phyloP scores from a whole-genome alignment of 2,797 vertebrate species.

The Tarsius wallacei region DNA sequence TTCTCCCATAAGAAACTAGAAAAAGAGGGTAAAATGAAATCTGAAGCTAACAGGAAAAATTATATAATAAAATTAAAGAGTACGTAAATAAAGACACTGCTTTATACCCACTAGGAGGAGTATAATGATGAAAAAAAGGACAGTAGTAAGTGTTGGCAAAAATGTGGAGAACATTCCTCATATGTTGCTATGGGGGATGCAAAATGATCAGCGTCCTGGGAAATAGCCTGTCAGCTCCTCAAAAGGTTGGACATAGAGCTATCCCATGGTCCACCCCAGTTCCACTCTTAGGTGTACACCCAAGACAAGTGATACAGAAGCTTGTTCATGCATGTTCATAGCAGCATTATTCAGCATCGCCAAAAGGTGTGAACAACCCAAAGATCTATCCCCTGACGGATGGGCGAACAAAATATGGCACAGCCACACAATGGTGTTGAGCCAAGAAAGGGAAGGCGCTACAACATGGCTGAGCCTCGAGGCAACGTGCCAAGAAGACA shows the following conservation, averaged over 20 bases:
- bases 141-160: background rate
- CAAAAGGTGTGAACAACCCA: background rate
- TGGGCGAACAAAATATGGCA: background rate
- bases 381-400: background rate
- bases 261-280: background rate
- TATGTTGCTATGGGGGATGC: background rate
- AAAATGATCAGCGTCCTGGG: background rate
- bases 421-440: background rate
- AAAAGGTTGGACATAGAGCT: constrained; percentile 17
- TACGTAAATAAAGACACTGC: background rate
- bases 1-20: constrained; percentile 8
- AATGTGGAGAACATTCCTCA: background rate
- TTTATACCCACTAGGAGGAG: background rate
- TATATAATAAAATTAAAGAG: background rate
- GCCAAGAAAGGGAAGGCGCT: background rate
- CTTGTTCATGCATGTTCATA: background rate
- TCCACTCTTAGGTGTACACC: background rate
- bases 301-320: background rate
- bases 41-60: background rate
- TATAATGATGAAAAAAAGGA: background rate
- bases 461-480: background rate
- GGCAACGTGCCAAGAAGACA: background rate
- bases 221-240: background rate
- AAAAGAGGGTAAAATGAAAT: background rate
- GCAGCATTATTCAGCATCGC: too few species aligned